A percentile compares a stretch with the other conserved stretches of the same genome.
phyloP scores from a whole-genome alignment of 1,140 invertebrate species.

The Zelostemma sp. region DNA sequence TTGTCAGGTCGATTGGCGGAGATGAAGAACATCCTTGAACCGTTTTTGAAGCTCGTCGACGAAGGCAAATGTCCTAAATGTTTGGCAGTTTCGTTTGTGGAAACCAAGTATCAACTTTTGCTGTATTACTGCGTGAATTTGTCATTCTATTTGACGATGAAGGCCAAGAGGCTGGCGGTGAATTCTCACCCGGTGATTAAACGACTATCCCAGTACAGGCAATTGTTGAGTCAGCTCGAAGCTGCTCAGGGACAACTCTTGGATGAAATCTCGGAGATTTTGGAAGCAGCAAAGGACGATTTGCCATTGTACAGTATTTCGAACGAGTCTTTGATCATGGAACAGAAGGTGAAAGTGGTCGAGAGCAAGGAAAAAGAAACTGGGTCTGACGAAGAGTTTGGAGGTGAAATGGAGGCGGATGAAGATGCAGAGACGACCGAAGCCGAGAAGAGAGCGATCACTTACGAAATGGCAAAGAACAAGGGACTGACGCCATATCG shows the following conservation, averaged over 20 bases:
- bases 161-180: constrained; percentile 78
- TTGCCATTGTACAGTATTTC: constrained; percentile 46
- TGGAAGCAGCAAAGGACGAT: constrained; percentile 56
- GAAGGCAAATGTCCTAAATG: constrained; percentile 72
- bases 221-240: constrained; percentile 81
- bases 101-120: constrained; percentile 78
- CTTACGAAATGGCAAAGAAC: constrained; percentile 94
- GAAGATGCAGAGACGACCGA: constrained; percentile 17
- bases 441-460: constrained; percentile 83
- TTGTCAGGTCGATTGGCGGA: constrained; percentile 73
- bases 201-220: constrained; percentile 82
- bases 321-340: neutral
- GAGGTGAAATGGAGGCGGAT: constrained; percentile 18
- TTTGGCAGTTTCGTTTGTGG: constrained; percentile 76
- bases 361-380: constrained; percentile 15
- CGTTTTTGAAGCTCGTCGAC: constrained; percentile 76
- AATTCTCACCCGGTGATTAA: constrained; percentile 89
- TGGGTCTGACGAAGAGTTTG: constrained; percentile 15
- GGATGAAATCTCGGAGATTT: constrained; percentile 62
- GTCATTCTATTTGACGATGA: constrained; percentile 87
- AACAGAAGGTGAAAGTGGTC: constrained; percentile 22
- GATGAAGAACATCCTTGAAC: constrained; percentile 74
- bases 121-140: constrained; percentile 90
- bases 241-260: constrained; percentile 76
- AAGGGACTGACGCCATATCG: constrained; percentile 91